Conservation (phyloP, 2,113 vertebrate species). For the Urocynchramus pylzowi region DNA sequence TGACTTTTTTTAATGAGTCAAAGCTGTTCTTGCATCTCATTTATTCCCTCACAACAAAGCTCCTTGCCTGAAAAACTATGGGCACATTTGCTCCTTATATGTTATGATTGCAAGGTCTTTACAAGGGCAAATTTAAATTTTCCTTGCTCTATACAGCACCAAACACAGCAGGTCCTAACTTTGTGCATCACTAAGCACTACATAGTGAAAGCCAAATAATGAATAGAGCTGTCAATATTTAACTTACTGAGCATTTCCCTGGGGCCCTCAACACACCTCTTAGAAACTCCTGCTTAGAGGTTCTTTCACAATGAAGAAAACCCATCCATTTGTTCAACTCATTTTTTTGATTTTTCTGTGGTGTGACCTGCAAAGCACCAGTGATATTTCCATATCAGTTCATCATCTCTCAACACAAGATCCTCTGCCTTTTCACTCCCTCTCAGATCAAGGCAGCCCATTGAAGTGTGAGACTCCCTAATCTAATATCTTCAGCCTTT, state of each 20-base stretch:
- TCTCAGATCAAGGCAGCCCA: background rate
- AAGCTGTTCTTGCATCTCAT: background rate
- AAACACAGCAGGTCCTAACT: background rate
- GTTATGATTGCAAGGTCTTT: background rate
- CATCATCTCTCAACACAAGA: background rate
- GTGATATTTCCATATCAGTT: background rate
- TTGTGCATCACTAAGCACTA: background rate
- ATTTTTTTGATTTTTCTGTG: conserved; percentile 22
- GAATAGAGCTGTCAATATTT: conserved; percentile 13
- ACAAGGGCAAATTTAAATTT: background rate
- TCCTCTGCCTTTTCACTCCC: background rate
- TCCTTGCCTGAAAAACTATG: background rate
- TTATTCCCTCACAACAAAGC: background rate
- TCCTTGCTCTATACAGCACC: background rate
- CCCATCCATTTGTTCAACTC: background rate
- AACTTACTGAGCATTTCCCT: background rate
- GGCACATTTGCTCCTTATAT: background rate
- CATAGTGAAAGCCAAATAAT: background rate
- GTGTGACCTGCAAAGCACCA: background rate
- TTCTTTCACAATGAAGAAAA: background rate
- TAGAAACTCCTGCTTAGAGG: background rate
- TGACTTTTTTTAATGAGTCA: background rate
- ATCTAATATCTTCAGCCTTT: background rate
- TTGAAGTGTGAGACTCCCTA: background rate
- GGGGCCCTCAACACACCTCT: background rate